A percentile compares a stretch with the other conserved stretches of the same genome.
These are phyloP conservation scores for Apis florea DNA, from an alignment of 1,140 invertebrate species.

Conservation along the genomic window DNA sequence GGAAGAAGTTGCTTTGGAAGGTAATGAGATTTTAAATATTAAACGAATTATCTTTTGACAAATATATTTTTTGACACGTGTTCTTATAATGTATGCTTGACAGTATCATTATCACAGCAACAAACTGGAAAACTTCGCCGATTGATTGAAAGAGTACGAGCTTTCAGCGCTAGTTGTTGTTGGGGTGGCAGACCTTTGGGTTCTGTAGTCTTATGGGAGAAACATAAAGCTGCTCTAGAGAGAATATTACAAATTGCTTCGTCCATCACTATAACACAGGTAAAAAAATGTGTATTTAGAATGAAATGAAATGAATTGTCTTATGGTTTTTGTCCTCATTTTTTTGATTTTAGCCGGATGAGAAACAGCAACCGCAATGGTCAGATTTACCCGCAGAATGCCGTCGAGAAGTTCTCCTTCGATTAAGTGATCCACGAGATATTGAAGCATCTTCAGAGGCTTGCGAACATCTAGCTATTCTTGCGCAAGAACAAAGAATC, in stretches of 20 bases:
- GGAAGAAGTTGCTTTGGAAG: constrained; percentile 95
- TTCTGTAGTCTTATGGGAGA: constrained; percentile 92
- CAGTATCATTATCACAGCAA: constrained; percentile 92
- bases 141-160: constrained; percentile 87
- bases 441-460: constrained; percentile 86
- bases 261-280: constrained; percentile 88
- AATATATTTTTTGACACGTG: background rate
- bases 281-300: constrained; percentile 64
- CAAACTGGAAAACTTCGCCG: constrained; percentile 91
- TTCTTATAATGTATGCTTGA: constrained; percentile 35
- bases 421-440: constrained; percentile 95
- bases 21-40: constrained; percentile 77
- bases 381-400: constrained; percentile 96
- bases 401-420: constrained; percentile 92
- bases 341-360: constrained; percentile 85
- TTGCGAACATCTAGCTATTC: constrained; percentile 86
- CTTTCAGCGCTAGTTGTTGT: constrained; percentile 85
- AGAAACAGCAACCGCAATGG: constrained; percentile 90
- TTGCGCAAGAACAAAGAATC: constrained; percentile 93
- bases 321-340: background rate
- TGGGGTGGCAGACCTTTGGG: constrained; percentile 92
- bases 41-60: background rate
- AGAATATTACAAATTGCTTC: constrained; percentile 91
- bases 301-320: background rate
- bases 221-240: constrained; percentile 91